Conservation (phyloP, 2,888 invertebrate species). For the Poecilus cupreus region DNA sequence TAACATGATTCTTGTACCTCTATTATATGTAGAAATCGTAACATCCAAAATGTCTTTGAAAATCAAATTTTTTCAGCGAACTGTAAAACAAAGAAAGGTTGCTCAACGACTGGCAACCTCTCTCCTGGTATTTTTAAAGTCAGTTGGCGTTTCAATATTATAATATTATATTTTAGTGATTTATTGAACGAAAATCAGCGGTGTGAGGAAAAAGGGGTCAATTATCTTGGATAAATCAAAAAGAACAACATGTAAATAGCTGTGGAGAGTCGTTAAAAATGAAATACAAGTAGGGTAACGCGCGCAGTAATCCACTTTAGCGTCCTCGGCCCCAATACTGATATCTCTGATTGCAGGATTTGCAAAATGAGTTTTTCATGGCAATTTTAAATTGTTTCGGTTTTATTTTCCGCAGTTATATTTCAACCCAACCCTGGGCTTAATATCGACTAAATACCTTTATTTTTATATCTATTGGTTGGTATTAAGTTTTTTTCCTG, state of each 20-base stretch:
- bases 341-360: slow-evolving; percentile 28
- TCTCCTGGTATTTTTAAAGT: too few species aligned
- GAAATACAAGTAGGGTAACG: slow-evolving; percentile 3
- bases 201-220: neutral
- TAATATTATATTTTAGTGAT: too few species aligned
- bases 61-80: too few species aligned
- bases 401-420: slow-evolving; percentile 24
- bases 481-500: neutral
- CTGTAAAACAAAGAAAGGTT: too few species aligned
- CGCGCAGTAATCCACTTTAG: slow-evolving; percentile 16
- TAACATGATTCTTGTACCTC: too few species aligned
- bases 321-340: slow-evolving; percentile 5
- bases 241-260: neutral
- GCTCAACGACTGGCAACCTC: too few species aligned
- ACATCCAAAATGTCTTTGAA: too few species aligned
- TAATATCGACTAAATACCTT: slow-evolving; percentile 22
- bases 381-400: slow-evolving; percentile 33
- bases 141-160: too few species aligned
- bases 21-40: too few species aligned
- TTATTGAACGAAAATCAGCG: too few species aligned
- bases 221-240: neutral
- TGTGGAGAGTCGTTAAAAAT: slow-evolving; percentile 9
- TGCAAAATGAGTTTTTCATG: slow-evolving; percentile 34
- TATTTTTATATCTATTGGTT: slow-evolving; percentile 23
- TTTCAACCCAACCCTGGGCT: slow-evolving; percentile 16